Base-by-base conservation (phyloP, 2,888 invertebrate genomes). In the Leucophenga maculata region DNA sequence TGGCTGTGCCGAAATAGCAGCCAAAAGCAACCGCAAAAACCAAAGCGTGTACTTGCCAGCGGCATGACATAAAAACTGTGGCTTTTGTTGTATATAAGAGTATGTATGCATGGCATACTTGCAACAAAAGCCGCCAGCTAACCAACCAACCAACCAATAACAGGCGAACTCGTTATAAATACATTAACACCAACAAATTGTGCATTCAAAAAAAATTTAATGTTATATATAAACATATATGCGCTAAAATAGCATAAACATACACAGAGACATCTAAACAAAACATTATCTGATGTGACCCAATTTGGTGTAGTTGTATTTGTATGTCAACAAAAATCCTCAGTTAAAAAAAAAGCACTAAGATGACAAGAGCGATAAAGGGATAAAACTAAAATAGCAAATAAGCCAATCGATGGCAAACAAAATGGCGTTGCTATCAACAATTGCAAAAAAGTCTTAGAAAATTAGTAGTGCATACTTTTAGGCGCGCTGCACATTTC, bases 221-320 rank as follows among this genome's bases (percentile, higher is more conserved):
- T 26, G 16, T 65, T 22, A 22, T 26, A 39, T 26, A 50, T 65
- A 65, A 65, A 64, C 44, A n/a, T 8, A 64, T n/a, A 31, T 3
- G 32, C 32, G 50, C 52, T 31, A 16, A 54, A 66, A 54, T 18
- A 18, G 44, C 26, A 14, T 13, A 31, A 14, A 20, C 57, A 57
- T 1, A 46, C 16, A 62, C 44, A 62, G 44, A 14, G n/a, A n/a
- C n/a, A n/a, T n/a, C n/a, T n/a, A 62, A 57, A 3, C 59, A 22
- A 9, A 14, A 74, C 69, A 72, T 74, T 79, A 80, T 68, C 70
- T 65, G 72, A 74, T 77, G 73, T 84, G 81, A 82, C 81, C 84
- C 83, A 79, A 84, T 84, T 84, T 74, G 14, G 55, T 31, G 31
- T 20, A 16, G 32, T 48, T 32, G 11, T 32, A 59, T 32, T 16